Conservation (phyloP, 2,113 vertebrate genomes). For the Melanerpes formicivorus region DNA sequence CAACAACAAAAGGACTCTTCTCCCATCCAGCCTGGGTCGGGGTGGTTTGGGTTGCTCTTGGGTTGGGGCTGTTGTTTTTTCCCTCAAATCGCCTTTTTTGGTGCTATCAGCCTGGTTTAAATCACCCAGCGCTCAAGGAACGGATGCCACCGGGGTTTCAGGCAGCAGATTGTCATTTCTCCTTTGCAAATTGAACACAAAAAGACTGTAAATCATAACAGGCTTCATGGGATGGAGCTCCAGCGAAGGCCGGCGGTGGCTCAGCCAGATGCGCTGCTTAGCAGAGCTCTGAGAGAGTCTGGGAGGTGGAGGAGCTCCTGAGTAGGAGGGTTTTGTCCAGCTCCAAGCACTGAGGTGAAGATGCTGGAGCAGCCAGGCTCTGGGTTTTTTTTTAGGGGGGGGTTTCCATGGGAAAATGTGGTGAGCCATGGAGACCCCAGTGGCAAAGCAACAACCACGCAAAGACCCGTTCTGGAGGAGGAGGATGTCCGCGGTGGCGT, state of each 20-base stretch:
- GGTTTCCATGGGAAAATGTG: background rate
- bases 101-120: slow-evolving; percentile 60
- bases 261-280: background rate
- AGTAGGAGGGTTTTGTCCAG: background rate
- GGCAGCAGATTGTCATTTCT: slow-evolving; percentile 42
- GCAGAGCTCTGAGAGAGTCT: background rate
- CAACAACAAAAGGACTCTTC: slow-evolving; percentile 22
- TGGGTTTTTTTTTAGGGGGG: background rate
- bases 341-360: background rate
- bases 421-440: rapidly evolving
- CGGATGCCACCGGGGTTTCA: slow-evolving; percentile 55
- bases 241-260: background rate
- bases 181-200: background rate
- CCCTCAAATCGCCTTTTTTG: slow-evolving; percentile 47
- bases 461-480: background rate
- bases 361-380: rapidly evolving
- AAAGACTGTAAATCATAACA: background rate
- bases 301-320: background rate
- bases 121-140: slow-evolving; percentile 61
- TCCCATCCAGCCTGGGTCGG: background rate
- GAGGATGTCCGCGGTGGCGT: background rate
- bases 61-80: background rate
- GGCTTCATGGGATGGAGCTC: slow-evolving; percentile 8
- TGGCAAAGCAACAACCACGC: slow-evolving; percentile 26
- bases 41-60: too few relatives aligned